Evolutionary conservation across 2,113 vertebrate species (phyloP), one percentile per base, ranked within the genome.

Genomic region (Tringa solitaria): DNA sequence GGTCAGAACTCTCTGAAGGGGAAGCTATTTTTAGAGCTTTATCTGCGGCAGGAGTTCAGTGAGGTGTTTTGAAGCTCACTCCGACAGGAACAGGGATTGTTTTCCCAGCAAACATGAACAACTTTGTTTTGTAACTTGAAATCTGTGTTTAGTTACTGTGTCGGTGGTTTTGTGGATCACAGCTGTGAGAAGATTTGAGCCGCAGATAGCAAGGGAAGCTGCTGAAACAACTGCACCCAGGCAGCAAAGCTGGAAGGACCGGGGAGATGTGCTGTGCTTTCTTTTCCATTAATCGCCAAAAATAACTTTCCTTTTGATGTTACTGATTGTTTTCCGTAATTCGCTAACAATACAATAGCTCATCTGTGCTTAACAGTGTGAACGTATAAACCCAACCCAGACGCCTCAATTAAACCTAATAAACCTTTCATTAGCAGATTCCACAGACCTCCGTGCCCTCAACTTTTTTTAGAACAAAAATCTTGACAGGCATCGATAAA

Each of bases 11-110:
- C 50, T 75, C 48, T 72, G 84, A 92, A 90, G 83, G 83, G 32
- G 68, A 61, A 76, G 53, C 53, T 95, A 89, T 94, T 92, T 94
- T 94, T 94, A 89, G 93, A 60, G 46, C 51, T 88, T 82, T 88
- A 90, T 92, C 83, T 94, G 56, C 33, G 3, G 24, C 70, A 24
- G 37, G 89, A 92, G 65, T 78, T 84, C 43, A 61, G 73, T 2
- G 76, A 95, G 83, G 84, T 93, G 76, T 94, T 94, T 81, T 90
- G 90, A 90, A 92, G 64, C 85, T 89, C 11, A 5, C 19, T 94
- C 54, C 18, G n/a, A 84, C 27, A 90, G 88, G 73, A 93, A 68
- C 45, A 78, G 46, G 27, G 60, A 41, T 93, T 92, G 73, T 78
- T 96, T 90, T 72, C 78, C 37, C 61, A 53, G 80, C 83, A 76